Percentiles rank a stretch among this genome's conserved stretches.
phyloP scores from a whole-genome alignment of 2,888 invertebrate species.

The Yponomeuta sedellus region DNA sequence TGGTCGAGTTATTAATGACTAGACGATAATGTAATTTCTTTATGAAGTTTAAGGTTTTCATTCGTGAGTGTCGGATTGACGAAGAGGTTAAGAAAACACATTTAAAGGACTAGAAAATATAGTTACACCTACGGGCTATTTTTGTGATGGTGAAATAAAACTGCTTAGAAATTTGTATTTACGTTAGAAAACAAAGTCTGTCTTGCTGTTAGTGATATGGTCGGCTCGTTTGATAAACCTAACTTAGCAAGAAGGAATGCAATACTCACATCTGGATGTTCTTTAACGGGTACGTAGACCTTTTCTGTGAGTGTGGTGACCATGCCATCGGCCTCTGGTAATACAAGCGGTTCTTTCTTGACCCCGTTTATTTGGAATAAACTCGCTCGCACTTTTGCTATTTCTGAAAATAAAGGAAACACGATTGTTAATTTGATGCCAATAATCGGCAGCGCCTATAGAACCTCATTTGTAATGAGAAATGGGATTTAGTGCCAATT shows the following conservation, averaged over 20 bases:
- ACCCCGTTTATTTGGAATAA: constrained; percentile 99
- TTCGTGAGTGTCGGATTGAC: constrained; percentile 11
- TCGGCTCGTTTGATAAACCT: too few relatives aligned
- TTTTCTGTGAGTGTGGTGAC: constrained; percentile 97
- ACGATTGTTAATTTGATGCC: constrained; percentile 14
- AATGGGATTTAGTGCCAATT: too few relatives aligned
- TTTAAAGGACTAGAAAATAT: background rate
- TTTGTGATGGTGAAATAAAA: too few relatives aligned
- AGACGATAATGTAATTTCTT: constrained; percentile 19
- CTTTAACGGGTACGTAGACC: constrained; percentile 99
- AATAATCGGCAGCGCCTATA: background rate
- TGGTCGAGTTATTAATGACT: constrained; percentile 25
- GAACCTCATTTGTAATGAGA: background rate
- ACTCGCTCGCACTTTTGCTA: constrained; percentile 97
- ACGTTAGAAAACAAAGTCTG: background rate
- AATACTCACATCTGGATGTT: constrained; percentile 98
- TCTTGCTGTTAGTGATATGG: too few relatives aligned
- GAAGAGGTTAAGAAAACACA: constrained; percentile 10
- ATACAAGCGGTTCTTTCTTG: constrained; percentile 92
- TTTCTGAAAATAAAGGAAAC: constrained; percentile 86
- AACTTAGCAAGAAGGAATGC: background rate
- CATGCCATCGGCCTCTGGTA: constrained; percentile 94
- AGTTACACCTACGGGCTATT: background rate
- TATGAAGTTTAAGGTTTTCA: background rate
- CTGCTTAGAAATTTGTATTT: background rate